Conservation (phyloP, 1,140 invertebrate species). For the Lordiphosa stackelbergi region DNA sequence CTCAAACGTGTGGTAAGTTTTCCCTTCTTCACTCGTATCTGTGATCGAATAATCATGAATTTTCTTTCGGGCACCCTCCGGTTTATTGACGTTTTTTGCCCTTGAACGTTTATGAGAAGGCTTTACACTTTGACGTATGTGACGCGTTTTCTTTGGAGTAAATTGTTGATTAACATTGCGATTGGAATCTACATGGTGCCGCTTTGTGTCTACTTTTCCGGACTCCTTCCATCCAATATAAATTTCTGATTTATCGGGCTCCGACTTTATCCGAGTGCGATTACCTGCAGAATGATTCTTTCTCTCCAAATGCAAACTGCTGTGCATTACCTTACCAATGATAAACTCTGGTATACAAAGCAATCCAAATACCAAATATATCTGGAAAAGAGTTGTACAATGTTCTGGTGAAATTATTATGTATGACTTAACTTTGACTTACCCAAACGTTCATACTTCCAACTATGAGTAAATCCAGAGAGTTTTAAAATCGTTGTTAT, state of each 20-base stretch:
- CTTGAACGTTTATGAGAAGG: conserved; percentile 7
- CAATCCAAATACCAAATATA: conserved; percentile 23
- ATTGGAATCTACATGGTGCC: too few species aligned
- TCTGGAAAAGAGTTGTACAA: conserved; percentile 3
- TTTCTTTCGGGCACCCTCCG: conserved; percentile 9
- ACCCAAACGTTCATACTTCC: conserved; percentile 19
- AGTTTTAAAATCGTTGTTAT: not conserved
- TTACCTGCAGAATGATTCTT: conserved; percentile 1
- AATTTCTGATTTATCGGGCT: conserved; percentile 8
- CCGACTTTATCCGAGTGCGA: conserved; percentile 12
- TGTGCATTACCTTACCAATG: conserved; percentile 1
- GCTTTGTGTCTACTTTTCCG: too few species aligned
- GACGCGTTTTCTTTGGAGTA: too few species aligned
- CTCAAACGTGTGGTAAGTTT: conserved; percentile 37
- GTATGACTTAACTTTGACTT: not conserved
- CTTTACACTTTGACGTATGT: not conserved
- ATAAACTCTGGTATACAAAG: conserved; percentile 16
- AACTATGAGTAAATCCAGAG: too few species aligned
- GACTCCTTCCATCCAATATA: too few species aligned
- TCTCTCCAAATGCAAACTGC: conserved; percentile 19
- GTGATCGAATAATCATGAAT: not conserved
- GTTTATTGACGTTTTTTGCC: conserved; percentile 10
- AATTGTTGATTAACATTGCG: too few species aligned
- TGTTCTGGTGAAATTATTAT: not conserved
- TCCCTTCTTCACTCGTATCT: conserved; percentile 20